Base-by-base conservation (phyloP, 30 jellyfish, hydroid and myxozoan genomes). In the Turritopsis dohrnii region DNA sequence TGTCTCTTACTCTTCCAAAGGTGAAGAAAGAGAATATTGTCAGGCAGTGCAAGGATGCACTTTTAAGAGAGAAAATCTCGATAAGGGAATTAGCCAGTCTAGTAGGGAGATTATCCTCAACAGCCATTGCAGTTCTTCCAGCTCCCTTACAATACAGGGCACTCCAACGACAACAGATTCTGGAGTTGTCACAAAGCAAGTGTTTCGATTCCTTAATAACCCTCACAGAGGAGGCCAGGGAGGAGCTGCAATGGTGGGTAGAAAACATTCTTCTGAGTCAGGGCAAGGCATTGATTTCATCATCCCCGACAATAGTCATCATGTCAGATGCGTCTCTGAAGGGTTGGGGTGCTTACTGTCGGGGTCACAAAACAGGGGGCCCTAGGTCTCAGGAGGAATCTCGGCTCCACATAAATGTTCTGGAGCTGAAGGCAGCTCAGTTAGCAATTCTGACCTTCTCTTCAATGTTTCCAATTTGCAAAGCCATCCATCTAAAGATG, bases 331-430 rank as follows among this genome's bases (percentile, higher is more conserved):
- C 88, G 23, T 28, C 88, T 3, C 26, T 4, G 85, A 8, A n/a
- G 28, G 84, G 84, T 20, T 82, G 88, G 88, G 88, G 88, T n/a
- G 88, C 84, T 18, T 66, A 73, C 53, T 27, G 81, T 54, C 83
- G 9, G 88, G 88, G 71, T 1, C 25, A 53, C 72, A 20, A 31
- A 23, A 82, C 88, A 18, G 83, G 84, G 52, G 88, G 88, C 9
- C 71, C 83, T 1, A 54, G 83, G 88, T 54, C 88, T 17, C 25
- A 13, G 73, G n/a, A 29, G 71, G 88, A 82, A 69, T 54, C 29
- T 71, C n/a, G 30, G 21, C 88, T 82, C 30, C 84, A 82, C 74
- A 60, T 60, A 65, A 82, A 66, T 30, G 24, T 69, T 26, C 88
- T 82, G 19, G 84, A 82, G 71, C 21, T 5, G 74, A 28, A 26